phyloP scores from a whole-genome alignment of 2,888 invertebrate genomes.

The Cosmopolites sordidus region DNA sequence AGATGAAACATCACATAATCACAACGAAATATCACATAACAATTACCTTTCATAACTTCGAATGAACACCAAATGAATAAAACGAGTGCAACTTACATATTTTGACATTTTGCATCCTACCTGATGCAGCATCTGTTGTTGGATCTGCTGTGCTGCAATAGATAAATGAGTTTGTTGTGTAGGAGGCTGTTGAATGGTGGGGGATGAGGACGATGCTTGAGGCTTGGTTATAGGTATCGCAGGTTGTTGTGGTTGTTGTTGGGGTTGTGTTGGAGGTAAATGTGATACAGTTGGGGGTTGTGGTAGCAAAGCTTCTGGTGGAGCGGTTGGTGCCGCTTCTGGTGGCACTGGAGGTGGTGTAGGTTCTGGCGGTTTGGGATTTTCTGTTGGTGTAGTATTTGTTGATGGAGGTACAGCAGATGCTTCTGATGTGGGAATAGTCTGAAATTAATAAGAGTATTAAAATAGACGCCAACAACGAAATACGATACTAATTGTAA shows the following conservation, averaged over 20 bases:
- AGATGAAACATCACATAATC: too few relatives aligned
- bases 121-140: constrained; percentile 56
- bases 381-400: background rate
- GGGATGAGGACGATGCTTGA: background rate
- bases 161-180: constrained; percentile 34
- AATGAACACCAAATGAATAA: constrained; percentile 6
- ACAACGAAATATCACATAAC: constrained; percentile 2
- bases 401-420: constrained; percentile 15
- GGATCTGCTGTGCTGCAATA: constrained; percentile 47
- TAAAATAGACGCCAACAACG: too few relatives aligned
- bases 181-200: constrained; percentile 1
- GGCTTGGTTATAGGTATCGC: constrained; percentile 9
- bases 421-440: constrained; percentile 11
- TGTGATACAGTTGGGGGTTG: constrained; percentile 1
- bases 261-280: background rate
- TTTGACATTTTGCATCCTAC: constrained; percentile 34
- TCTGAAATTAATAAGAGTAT: too few relatives aligned
- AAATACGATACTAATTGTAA: too few relatives aligned
- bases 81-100: constrained; percentile 26
- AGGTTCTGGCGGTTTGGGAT: background rate
- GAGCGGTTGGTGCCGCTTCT: background rate
- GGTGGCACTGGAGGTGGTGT: constrained; percentile 10
- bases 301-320: background rate
- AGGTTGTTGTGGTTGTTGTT: constrained; percentile 1
- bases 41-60: background rate